Evolutionary conservation across 2,113 vertebrate species (phyloP).

Genomic region (Acinonyx jubatus): DNA sequence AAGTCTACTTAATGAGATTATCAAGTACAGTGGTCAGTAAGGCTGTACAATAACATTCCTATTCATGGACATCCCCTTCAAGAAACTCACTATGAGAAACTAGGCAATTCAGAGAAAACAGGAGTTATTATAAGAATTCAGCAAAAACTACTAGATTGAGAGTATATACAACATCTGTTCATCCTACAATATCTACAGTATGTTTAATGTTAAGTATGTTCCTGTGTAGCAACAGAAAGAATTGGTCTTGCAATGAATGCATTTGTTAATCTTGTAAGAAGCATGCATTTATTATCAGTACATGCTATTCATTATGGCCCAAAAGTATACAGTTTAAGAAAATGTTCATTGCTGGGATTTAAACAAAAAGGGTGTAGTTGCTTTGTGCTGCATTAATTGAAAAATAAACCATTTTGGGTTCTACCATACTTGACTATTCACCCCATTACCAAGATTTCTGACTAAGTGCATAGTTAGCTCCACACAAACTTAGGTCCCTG

Average conservation of each 20-base stretch:
- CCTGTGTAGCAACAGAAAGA: neutral
- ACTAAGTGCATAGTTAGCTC: neutral
- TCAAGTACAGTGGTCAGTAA: neutral
- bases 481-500: neutral
- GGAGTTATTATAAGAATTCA: neutral
- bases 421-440: neutral
- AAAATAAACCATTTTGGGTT: neutral
- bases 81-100: neutral
- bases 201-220: neutral
- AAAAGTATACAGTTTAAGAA: neutral
- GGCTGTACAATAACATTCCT: neutral
- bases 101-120: neutral
- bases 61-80: neutral
- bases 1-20: neutral
- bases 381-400: neutral
- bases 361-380: neutral
- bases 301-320: neutral
- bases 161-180: neutral
- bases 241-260: neutral
- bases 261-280: conserved; percentile 7
- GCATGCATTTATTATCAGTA: neutral
- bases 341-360: neutral
- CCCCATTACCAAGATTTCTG: neutral
- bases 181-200: neutral
- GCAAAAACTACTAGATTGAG: neutral